These are phyloP conservation scores for Sitta europaea DNA, from an alignment of 2,113 vertebrate genomes.

Conservation along the genomic window DNA sequence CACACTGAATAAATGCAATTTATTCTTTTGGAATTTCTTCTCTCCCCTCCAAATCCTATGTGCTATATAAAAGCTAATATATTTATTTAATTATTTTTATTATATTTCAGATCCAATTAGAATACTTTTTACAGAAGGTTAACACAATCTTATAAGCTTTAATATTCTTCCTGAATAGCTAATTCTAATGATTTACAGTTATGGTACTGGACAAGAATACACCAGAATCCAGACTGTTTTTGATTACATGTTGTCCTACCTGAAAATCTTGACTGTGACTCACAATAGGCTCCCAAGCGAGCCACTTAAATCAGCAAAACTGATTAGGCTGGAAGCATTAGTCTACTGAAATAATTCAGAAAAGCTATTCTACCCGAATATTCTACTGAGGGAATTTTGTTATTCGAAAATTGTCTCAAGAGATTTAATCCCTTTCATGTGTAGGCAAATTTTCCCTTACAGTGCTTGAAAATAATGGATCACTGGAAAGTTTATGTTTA, in stretches of 20 bases:
- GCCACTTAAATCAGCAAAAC: not conserved
- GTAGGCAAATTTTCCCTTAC: not conserved
- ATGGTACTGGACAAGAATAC: not conserved
- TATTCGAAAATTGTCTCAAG: not conserved
- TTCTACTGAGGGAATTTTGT: not conserved
- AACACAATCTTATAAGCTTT: not conserved
- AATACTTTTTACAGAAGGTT: not conserved
- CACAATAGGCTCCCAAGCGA: not conserved
- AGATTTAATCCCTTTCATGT: not conserved
- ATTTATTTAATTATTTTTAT: not conserved
- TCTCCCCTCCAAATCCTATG: not conserved
- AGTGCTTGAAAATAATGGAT: not conserved
- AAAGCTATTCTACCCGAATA: not conserved
- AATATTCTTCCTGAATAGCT: not conserved
- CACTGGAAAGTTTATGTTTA: not conserved
- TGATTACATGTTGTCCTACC: not conserved
- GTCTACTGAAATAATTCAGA: not conserved
- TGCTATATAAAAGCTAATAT: not conserved
- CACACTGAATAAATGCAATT: not conserved
- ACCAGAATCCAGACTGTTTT: not conserved
- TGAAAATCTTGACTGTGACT: not conserved
- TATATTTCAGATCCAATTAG: not conserved
- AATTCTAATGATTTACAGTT: not conserved
- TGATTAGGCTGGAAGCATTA: not conserved
- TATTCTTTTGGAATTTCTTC: not conserved